Percentiles rank a stretch among this genome's conserved stretches.
These are phyloP conservation scores for Anolis apletophallus DNA, from an alignment of 2,797 vertebrate genomes.

Conservation along the genomic window DNA sequence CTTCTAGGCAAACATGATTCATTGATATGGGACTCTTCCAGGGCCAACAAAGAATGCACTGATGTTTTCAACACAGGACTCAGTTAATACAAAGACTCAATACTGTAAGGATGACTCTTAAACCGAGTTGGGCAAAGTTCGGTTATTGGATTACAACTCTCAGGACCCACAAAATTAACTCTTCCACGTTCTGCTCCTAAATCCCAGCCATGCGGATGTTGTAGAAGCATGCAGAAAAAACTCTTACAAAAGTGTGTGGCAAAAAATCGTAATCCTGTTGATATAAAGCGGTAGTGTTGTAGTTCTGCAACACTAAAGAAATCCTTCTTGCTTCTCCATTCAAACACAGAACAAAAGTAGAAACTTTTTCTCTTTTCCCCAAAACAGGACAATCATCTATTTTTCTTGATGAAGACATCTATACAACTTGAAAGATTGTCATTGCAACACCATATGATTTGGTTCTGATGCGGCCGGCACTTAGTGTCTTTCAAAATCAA, in stretches of 20 bases:
- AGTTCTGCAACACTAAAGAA: background rate
- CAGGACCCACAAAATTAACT: no score
- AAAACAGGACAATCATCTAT: background rate
- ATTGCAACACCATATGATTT: background rate
- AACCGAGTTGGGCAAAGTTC: no score
- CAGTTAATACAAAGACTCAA: background rate
- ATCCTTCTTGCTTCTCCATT: background rate
- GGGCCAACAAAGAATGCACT: background rate
- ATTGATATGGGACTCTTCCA: background rate
- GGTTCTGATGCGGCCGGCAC: no score
- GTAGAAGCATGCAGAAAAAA: background rate
- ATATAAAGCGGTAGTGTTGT: background rate
- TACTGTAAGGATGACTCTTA: no score
- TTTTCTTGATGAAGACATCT: background rate
- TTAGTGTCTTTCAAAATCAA: no score
- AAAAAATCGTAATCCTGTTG: no score
- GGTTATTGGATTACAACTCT: no score
- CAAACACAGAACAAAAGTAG: background rate
- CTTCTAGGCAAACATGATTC: conserved; percentile 13
- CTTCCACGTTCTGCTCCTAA: background rate
- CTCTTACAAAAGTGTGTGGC: background rate
- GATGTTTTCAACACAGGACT: background rate
- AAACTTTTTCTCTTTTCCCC: background rate
- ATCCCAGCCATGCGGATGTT: background rate
- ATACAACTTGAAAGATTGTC: background rate